phyloP scores from a whole-genome alignment of 2,797 vertebrate genomes.

The Simalia tracyae region DNA sequence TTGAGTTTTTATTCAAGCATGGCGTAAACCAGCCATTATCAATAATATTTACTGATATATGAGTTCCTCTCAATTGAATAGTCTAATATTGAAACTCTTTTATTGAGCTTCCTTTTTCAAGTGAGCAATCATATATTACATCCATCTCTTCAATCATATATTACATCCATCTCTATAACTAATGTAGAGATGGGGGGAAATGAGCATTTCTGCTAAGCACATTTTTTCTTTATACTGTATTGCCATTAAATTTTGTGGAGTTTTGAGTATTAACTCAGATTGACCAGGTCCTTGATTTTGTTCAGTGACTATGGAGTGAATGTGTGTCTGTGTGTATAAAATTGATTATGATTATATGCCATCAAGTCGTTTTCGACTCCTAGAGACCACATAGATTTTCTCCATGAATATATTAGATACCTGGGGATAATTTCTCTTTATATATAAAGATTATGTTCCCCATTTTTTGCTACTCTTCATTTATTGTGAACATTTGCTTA shows the following conservation, averaged over 20 bases:
- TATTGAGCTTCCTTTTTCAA: background rate
- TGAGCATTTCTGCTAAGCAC: background rate
- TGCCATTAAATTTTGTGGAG: background rate
- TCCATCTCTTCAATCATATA: background rate
- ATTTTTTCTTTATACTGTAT: background rate
- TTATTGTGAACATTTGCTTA: slow-evolving; percentile 39
- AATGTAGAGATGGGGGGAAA: background rate
- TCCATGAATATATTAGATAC: background rate
- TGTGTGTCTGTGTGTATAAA: background rate
- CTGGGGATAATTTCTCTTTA: slow-evolving; percentile 29
- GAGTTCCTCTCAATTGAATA: background rate
- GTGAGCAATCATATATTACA: background rate
- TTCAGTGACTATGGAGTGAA: slow-evolving; percentile 1
- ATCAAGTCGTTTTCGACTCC: background rate
- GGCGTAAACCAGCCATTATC: background rate
- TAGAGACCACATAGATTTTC: background rate
- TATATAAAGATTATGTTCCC: slow-evolving; percentile 2
- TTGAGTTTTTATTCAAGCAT: background rate
- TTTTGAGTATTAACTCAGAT: slow-evolving; percentile 39
- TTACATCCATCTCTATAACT: background rate
- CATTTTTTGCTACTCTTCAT: slow-evolving; percentile 34
- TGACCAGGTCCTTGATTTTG: slow-evolving; percentile 52
- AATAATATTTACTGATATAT: background rate
- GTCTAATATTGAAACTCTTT: background rate
- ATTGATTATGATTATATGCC: background rate